These are phyloP conservation scores for Isoperla grammatica DNA, from an alignment of 2,888 invertebrate genomes.

Conservation along the genomic window DNA sequence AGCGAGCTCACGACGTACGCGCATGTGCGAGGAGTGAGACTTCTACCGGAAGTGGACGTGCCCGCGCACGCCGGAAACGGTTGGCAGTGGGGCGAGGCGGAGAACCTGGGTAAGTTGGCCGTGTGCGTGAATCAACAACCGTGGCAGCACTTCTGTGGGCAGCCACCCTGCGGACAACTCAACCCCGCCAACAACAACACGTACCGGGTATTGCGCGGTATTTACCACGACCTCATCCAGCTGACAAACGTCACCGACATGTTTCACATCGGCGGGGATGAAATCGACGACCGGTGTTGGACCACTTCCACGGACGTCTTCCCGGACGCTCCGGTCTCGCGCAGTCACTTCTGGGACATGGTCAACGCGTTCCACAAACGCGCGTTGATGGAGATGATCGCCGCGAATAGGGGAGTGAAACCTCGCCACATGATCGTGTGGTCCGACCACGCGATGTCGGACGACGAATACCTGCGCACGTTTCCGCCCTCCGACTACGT, in stretches of 20 bases:
- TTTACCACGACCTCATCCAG: conserved; percentile 38
- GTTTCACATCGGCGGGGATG: conserved; percentile 41
- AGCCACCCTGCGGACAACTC: conserved; percentile 40
- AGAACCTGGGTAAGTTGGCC: conserved; percentile 34
- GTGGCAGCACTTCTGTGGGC: conserved; percentile 36
- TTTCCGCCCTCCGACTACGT: conserved; percentile 54
- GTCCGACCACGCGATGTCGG: conserved; percentile 65
- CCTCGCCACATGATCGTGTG: conserved; percentile 61
- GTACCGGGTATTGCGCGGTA: conserved; percentile 32
- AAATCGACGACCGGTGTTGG: conserved; percentile 62
- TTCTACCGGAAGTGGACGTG: conserved; percentile 39
- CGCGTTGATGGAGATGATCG: conserved; percentile 55
- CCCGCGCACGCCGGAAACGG: conserved; percentile 41
- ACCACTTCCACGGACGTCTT: background rate
- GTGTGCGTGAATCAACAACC: conserved; percentile 37
- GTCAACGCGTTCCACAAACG: conserved; percentile 41
- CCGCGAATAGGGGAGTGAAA: conserved; percentile 51
- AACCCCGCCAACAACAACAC: conserved; percentile 36
- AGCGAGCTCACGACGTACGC: conserved; percentile 46
- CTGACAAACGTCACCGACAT: conserved; percentile 44
- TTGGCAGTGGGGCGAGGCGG: conserved; percentile 36
- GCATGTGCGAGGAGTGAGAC: conserved; percentile 44
- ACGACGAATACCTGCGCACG: conserved; percentile 58
- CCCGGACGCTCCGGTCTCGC: background rate
- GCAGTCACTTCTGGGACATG: conserved; percentile 31